phyloP scores from a whole-genome alignment of 2,113 vertebrate genomes.

The Numida meleagris region DNA sequence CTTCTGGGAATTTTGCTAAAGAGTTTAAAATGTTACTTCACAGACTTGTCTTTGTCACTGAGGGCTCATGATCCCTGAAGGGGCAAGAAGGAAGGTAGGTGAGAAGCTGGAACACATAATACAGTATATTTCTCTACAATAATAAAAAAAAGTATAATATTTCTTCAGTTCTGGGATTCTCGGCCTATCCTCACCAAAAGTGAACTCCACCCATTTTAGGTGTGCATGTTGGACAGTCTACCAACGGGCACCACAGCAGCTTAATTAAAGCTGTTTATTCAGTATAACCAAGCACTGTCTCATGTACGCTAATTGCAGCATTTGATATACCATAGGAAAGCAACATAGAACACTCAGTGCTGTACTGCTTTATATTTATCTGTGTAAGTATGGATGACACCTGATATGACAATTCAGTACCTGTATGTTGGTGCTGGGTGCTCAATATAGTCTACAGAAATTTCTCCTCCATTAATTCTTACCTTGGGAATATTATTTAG shows the following conservation, averaged over 20 bases:
- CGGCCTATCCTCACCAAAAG: accelerated
- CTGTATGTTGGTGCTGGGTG: background rate
- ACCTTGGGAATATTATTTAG: background rate
- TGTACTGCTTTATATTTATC: background rate
- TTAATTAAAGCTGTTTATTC: background rate
- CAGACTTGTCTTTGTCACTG: background rate
- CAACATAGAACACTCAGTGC: background rate
- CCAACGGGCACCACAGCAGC: background rate
- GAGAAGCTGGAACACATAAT: background rate
- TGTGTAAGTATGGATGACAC: background rate
- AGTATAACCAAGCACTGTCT: background rate
- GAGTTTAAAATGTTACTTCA: background rate
- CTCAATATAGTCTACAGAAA: background rate
- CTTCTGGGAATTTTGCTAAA: background rate
- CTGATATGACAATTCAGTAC: background rate
- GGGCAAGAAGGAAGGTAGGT: background rate
- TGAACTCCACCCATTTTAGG: background rate
- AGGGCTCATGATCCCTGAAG: background rate
- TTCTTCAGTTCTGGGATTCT: background rate
- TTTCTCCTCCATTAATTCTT: background rate
- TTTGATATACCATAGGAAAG: background rate
- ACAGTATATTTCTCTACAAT: background rate
- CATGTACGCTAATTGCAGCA: background rate
- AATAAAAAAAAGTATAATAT: background rate
- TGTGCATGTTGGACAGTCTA: background rate